Evolutionary conservation across 2,888 invertebrate genomes (phyloP), one percentile per base, ranked within the genome.

Genomic region (Therioaphis trifolii): DNA sequence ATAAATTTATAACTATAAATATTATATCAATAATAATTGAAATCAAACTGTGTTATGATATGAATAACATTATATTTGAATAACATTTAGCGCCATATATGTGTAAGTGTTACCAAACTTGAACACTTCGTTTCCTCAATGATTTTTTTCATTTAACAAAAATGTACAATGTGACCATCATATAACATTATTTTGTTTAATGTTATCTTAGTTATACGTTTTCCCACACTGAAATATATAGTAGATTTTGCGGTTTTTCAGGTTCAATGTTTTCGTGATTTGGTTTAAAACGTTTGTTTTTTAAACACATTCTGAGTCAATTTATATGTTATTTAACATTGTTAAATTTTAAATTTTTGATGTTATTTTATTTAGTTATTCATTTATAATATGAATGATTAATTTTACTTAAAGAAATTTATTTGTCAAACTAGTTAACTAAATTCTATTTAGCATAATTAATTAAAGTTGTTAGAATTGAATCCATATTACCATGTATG

Each of bases 161-260:
- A 21, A 21, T 15, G 35, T 52, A 3, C 52, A 68, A 35, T 63
- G 66, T 68, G 52, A 40, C 66, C 77, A 74, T 12, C 0, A 46
- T 46, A 27, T 35, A 5, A 79, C 7, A 35, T 35, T 35, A 35
- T n/a, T n/a, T n/a, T 35, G 35, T 35, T 35, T 35, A 5, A 35
- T 35, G n/a, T 55, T 18, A 55, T 55, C 11, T 18, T 7, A 2
- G 12, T 55, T 55, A 18, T 55, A 18, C 15, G 58, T 69, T 71
- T 58, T n/a, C 58, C 63, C 4, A 43, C 58, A 79, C 79, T 79
- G 79, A 4, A 77, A n/a, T 71, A n/a, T 27, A 21, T 14, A 58
- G 29, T 58, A 71, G 24, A 27, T 76, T 71, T 79, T 69, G 69
- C 69, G 79, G 69, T 79, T 66, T 69, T 79, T 68, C 55, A 49